These are phyloP conservation scores for Tachypleus tridentatus DNA, from an alignment of 1,140 invertebrate species.

Conservation along the genomic window DNA sequence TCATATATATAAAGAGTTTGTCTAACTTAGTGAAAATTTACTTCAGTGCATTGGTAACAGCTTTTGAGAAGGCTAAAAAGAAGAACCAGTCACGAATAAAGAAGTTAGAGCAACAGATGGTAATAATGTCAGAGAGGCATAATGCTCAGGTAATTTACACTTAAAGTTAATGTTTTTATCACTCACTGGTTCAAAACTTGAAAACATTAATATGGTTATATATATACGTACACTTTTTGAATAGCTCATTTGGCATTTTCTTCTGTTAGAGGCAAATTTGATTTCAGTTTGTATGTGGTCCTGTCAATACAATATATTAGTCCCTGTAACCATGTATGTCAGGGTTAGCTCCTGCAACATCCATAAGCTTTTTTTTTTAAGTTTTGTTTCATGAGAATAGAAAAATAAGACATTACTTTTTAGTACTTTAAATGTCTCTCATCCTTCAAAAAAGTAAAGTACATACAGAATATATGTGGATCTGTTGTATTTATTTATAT, in stretches of 20 bases:
- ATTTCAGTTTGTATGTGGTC: neutral
- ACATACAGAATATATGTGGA: no score
- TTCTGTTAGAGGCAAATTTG: neutral
- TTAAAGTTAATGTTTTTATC: neutral
- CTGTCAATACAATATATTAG: neutral
- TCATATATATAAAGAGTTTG: neutral
- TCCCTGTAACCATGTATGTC: no score
- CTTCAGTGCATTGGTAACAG: conserved; percentile 53
- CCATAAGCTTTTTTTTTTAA: no score
- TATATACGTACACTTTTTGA: neutral
- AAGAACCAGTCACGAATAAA: conserved; percentile 61
- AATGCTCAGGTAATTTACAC: conserved; percentile 39
- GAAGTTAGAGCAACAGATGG: conserved; percentile 60
- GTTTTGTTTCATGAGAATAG: no score
- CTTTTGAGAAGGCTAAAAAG: conserved; percentile 61
- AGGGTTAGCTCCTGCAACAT: no score
- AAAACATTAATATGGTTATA: neutral
- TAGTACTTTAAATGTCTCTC: no score
- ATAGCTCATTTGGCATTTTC: neutral
- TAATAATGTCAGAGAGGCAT: conserved; percentile 46
- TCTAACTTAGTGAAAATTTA: neutral
- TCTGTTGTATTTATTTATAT: no score
- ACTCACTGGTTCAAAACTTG: neutral
- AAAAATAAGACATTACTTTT: no score
- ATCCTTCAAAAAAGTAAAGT: no score